These are phyloP conservation scores for Chascanopsetta lugubris DNA, from an alignment of 2,113 vertebrate genomes.

Conservation along the genomic window DNA sequence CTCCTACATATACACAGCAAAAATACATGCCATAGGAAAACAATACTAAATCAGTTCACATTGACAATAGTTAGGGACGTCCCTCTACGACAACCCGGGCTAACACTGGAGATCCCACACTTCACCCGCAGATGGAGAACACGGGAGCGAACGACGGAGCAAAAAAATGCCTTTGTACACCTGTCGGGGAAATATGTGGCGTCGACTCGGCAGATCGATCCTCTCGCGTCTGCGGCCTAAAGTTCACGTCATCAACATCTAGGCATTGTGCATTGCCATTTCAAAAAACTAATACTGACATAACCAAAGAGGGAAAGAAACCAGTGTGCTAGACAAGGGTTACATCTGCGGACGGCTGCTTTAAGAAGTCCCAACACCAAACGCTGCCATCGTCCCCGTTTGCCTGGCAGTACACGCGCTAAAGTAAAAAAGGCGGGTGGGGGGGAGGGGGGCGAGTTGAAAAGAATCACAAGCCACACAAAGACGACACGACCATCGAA, in stretches of 20 bases:
- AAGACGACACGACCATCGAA: slow-evolving; percentile 43
- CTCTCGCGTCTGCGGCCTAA: slow-evolving; percentile 14
- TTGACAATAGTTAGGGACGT: slow-evolving; percentile 59
- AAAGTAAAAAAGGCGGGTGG: slow-evolving; percentile 33
- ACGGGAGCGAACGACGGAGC: slow-evolving; percentile 12
- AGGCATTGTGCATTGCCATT: slow-evolving; percentile 38
- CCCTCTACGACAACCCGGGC: slow-evolving; percentile 46
- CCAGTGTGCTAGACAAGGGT: slow-evolving; percentile 17
- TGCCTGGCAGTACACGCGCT: slow-evolving; percentile 53
- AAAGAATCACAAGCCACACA: slow-evolving; percentile 46
- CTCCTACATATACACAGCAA: slow-evolving; percentile 71
- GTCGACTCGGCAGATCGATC: slow-evolving; percentile 7
- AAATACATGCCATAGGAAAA: slow-evolving; percentile 75
- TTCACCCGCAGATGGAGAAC: slow-evolving; percentile 33
- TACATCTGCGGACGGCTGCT: slow-evolving; percentile 19
- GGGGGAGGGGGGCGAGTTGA: slow-evolving; percentile 17
- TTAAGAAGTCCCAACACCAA: slow-evolving; percentile 27
- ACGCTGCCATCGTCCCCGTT: slow-evolving; percentile 21
- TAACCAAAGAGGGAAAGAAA: slow-evolving; percentile 50
- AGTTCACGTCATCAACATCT: slow-evolving; percentile 7
- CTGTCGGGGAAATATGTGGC: slow-evolving; percentile 23
- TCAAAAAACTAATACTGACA: slow-evolving; percentile 37
- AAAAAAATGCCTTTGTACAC: slow-evolving; percentile 36
- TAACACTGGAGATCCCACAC: slow-evolving; percentile 50
- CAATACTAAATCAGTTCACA: slow-evolving; percentile 62